Evolutionary conservation across 2,888 invertebrate species (phyloP).

Genomic region (Hyposoter dolosus): DNA sequence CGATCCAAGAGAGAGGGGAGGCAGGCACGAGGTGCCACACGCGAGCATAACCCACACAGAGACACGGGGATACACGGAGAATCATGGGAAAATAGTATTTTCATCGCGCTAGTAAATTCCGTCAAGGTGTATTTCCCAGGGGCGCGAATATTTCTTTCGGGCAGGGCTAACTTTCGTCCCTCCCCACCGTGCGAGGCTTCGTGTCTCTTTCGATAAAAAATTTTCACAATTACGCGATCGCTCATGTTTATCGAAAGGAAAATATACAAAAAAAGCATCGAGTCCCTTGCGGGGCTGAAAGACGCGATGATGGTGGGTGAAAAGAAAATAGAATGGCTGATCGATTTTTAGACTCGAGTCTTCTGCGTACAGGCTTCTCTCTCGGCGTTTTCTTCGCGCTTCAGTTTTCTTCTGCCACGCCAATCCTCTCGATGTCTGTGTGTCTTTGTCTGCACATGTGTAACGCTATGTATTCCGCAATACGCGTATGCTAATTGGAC

Average conservation of each 20-base stretch:
- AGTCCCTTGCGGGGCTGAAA: too few species aligned
- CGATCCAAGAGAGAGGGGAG: conserved; percentile 56
- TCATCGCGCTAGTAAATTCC: conserved; percentile 38
- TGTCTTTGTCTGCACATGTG: not conserved
- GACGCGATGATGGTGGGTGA: not conserved
- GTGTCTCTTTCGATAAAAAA: not conserved
- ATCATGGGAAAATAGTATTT: conserved; percentile 28
- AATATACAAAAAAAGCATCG: not conserved
- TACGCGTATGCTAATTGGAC: conserved; percentile 19
- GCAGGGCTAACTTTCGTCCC: not conserved
- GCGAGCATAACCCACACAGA: not conserved
- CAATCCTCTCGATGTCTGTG: not conserved
- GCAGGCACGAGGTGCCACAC: conserved; percentile 38
- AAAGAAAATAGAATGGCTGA: conserved; percentile 56
- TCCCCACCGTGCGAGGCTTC: not conserved
- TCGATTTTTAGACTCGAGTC: conserved; percentile 61
- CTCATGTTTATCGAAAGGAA: not conserved
- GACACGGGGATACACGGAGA: not conserved
- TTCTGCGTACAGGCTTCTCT: conserved; percentile 30
- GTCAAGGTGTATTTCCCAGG: conserved; percentile 58
- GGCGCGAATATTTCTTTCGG: conserved; percentile 48
- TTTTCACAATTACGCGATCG: not conserved
- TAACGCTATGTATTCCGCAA: conserved; percentile 28
- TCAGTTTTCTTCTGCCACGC: not conserved
- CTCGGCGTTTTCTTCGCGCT: conserved; percentile 12